phyloP scores from a whole-genome alignment of 1,140 invertebrate species.

The Meloidogyne chitwoodi region DNA sequence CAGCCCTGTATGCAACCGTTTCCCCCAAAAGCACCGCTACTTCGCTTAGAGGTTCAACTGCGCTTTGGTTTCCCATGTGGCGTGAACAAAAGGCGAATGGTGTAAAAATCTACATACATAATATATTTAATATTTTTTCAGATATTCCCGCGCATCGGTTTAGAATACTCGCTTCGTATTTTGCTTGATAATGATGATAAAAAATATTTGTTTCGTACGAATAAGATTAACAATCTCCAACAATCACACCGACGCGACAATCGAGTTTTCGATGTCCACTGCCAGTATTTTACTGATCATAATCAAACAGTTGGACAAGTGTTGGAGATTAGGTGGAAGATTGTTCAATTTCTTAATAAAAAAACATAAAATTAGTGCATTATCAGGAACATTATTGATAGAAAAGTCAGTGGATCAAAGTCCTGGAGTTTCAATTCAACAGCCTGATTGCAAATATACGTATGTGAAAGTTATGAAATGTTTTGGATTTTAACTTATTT shows the following conservation, averaged over 20 bases:
- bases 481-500: background rate
- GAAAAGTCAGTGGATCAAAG: background rate
- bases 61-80: conserved; percentile 13
- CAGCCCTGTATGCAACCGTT: conserved; percentile 9
- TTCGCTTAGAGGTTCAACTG: conserved; percentile 14
- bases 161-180: conserved; percentile 13
- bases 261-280: conserved; percentile 7
- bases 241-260: background rate
- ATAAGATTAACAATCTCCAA: background rate
- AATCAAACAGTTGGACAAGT: background rate
- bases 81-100: conserved; percentile 5
- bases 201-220: background rate
- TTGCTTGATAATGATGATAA: background rate
- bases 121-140: background rate
- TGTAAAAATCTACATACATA: background rate
- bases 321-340: conserved; percentile 3
- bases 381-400: background rate
- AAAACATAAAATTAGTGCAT: background rate
- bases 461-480: background rate
- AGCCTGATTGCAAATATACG: conserved; percentile 18
- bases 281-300: conserved; percentile 11
- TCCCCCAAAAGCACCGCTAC: conserved; percentile 1
- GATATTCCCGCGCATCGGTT: conserved; percentile 1
- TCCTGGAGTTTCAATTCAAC: background rate
- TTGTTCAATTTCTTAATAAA: background rate